Conservation (phyloP, 1,140 invertebrate species). For the Danaus plexippus region DNA sequence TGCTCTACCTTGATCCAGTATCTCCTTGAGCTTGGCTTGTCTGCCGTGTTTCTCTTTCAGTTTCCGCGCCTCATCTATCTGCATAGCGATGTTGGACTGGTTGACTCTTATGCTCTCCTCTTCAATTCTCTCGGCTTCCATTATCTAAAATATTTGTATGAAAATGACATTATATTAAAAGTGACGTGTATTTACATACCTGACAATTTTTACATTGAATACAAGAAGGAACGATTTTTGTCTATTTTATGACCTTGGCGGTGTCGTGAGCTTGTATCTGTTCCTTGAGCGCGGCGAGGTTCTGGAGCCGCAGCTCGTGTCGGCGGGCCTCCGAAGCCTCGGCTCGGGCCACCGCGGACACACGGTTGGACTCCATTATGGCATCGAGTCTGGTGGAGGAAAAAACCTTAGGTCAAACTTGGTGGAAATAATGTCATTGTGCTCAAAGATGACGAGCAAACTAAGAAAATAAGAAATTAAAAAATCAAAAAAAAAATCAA, state of each 20-base stretch:
- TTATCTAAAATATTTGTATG: constrained; percentile 39
- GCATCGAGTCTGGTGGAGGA: constrained; percentile 50
- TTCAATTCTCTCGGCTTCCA: constrained; percentile 76
- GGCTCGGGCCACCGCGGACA: constrained; percentile 53
- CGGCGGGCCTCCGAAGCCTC: constrained; percentile 49
- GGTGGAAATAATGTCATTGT: no score
- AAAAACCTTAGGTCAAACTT: no score
- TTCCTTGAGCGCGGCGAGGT: constrained; percentile 59
- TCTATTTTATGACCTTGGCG: constrained; percentile 32
- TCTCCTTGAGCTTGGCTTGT: constrained; percentile 54
- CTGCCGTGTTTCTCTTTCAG: constrained; percentile 57
- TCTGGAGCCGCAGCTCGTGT: constrained; percentile 52
- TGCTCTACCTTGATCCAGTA: constrained; percentile 53
- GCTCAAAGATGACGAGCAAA: no score
- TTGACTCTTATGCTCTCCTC: constrained; percentile 77
- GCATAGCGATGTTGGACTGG: constrained; percentile 63
- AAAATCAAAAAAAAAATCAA: no score
- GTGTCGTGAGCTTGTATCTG: constrained; percentile 62
- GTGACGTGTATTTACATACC: no score
- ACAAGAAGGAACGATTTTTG: no score
- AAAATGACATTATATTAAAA: background rate
- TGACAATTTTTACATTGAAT: no score
- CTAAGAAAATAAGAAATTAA: no score
- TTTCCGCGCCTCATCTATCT: constrained; percentile 61
- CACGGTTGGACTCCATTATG: constrained; percentile 72